These are phyloP conservation scores for Myrmecobius fasciatus DNA, from an alignment of 2,113 vertebrate genomes.

Conservation along the genomic window DNA sequence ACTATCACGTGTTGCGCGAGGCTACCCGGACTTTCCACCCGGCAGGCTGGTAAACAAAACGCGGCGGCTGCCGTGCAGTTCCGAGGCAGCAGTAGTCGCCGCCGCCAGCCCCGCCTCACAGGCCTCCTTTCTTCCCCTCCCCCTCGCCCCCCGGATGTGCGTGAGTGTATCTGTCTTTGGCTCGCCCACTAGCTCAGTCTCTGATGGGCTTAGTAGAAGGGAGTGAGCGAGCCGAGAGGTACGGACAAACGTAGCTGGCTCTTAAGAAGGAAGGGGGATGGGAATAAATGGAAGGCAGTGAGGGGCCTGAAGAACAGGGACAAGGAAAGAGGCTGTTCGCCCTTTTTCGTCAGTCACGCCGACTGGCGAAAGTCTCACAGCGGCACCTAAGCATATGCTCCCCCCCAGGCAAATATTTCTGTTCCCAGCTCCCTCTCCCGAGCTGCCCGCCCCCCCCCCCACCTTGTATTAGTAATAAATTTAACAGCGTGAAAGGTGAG, in stretches of 20 bases:
- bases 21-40: conserved; percentile 64
- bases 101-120: background rate
- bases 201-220: background rate
- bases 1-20: conserved; percentile 62
- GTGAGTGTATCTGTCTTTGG: background rate
- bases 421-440: background rate
- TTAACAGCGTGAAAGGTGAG: conserved; percentile 34
- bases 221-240: background rate
- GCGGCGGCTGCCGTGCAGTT: background rate
- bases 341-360: background rate
- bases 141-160: background rate
- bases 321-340: background rate
- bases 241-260: background rate
- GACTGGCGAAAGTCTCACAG: background rate
- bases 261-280: background rate
- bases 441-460: conserved; percentile 27
- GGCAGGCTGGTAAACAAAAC: conserved; percentile 60
- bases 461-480: conserved; percentile 79
- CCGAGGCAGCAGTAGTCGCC: conserved; percentile 36
- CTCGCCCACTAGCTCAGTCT: background rate
- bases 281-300: background rate
- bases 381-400: background rate
- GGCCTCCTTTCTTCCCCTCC: background rate
- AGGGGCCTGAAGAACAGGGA: background rate
- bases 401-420: background rate